Conservation (phyloP, 1,140 invertebrate genomes). For the Anoplolepis gracilipes region DNA sequence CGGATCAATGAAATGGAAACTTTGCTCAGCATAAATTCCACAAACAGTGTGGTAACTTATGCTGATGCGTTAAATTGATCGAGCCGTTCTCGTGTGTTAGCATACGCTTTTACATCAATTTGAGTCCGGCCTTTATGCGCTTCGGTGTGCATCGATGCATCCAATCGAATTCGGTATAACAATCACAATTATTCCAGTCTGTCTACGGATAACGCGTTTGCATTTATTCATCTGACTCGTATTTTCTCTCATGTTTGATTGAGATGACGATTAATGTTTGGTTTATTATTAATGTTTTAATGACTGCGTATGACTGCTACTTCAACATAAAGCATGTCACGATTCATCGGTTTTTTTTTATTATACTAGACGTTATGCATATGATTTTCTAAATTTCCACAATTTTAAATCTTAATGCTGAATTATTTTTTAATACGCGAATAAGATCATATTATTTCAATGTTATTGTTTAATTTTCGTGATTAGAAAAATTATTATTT, state of each 20-base stretch:
- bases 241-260: neutral
- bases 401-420: neutral
- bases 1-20: constrained; percentile 17
- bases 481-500: neutral
- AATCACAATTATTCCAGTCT: constrained; percentile 15
- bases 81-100: neutral
- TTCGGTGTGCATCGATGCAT: constrained; percentile 12
- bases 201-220: neutral
- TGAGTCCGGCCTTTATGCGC: constrained; percentile 8
- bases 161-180: neutral
- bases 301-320: neutral
- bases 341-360: neutral
- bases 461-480: neutral
- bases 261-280: neutral
- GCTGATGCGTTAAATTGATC: constrained; percentile 15
- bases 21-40: constrained; percentile 18
- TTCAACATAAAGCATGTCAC: neutral
- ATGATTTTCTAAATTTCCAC: neutral
- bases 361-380: neutral
- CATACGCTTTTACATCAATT: constrained; percentile 32
- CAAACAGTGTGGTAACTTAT: constrained; percentile 29
- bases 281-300: neutral
- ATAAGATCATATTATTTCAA: neutral
- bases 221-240: neutral
- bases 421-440: neutral